Evolutionary conservation across 1,140 invertebrate genomes (phyloP).

Genomic region (Cryptotermes secundus): DNA sequence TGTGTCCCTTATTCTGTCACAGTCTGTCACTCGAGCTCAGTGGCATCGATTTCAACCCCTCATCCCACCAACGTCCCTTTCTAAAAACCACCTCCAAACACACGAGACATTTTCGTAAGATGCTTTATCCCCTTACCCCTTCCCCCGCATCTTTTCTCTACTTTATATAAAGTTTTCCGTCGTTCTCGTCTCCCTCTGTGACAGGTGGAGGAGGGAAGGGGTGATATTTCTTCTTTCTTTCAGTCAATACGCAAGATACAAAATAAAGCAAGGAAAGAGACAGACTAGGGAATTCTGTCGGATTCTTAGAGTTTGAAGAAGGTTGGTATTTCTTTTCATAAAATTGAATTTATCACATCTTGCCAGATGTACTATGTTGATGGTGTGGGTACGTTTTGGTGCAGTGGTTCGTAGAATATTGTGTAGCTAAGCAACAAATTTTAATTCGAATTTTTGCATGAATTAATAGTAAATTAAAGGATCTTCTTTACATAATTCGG

Average conservation of each 20-base stretch:
- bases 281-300: background rate
- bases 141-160: conserved; percentile 10
- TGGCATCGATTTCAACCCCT: conserved; percentile 27
- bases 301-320: background rate
- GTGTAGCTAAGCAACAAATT: too few species aligned
- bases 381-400: background rate
- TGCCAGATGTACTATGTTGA: background rate
- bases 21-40: conserved; percentile 27
- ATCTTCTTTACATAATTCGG: too few species aligned
- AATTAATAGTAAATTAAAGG: too few species aligned
- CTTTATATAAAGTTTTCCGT: conserved; percentile 28
- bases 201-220: conserved; percentile 24
- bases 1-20: conserved; percentile 24
- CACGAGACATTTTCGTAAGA: conserved; percentile 27
- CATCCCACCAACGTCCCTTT: background rate
- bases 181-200: conserved; percentile 24
- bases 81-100: conserved; percentile 20
- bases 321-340: conserved; percentile 11
- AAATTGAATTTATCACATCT: conserved; percentile 29
- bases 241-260: conserved; percentile 28
- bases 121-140: conserved; percentile 19
- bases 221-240: conserved; percentile 29
- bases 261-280: conserved; percentile 20
- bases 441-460: too few species aligned
- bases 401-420: background rate